Percentiles rank a stretch among this genome's conserved stretches.
Conservation (phyloP, 2,113 vertebrate species). For the Oreochromis niloticus region DNA sequence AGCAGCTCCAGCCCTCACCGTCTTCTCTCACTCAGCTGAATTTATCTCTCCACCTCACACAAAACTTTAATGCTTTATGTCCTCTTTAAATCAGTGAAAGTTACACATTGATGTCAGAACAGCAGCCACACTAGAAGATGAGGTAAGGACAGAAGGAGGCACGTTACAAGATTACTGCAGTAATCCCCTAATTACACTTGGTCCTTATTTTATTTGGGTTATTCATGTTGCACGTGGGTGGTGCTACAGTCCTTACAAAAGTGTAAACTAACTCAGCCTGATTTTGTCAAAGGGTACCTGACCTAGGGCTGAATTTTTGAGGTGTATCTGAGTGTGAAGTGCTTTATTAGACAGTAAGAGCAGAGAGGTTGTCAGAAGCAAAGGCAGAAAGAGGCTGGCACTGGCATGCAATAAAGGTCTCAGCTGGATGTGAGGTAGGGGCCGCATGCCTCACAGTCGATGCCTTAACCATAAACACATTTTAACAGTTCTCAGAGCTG, state of each 20-base stretch:
- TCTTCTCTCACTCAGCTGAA: neutral
- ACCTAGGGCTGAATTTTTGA: neutral
- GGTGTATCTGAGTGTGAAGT: neutral
- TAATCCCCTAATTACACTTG: neutral
- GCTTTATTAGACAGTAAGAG: neutral
- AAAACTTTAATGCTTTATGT: neutral
- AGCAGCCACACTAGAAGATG: neutral
- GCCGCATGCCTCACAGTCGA: neutral
- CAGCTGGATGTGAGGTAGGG: neutral
- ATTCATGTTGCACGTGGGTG: neutral
- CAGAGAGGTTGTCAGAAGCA: neutral
- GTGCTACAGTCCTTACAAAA: neutral
- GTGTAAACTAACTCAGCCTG: neutral
- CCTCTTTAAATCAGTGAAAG: neutral
- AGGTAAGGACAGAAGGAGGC: neutral
- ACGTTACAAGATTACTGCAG: neutral
- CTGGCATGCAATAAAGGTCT: neutral
- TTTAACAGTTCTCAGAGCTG: neutral
- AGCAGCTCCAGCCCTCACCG: neutral
- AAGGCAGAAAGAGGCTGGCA: neutral
- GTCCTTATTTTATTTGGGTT: neutral
- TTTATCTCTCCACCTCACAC: neutral
- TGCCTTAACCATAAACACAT: neutral
- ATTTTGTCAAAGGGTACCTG: neutral
- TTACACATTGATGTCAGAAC: neutral